phyloP scores from a whole-genome alignment of 2,797 vertebrate genomes.

The Ctenopoma kingsleyae region DNA sequence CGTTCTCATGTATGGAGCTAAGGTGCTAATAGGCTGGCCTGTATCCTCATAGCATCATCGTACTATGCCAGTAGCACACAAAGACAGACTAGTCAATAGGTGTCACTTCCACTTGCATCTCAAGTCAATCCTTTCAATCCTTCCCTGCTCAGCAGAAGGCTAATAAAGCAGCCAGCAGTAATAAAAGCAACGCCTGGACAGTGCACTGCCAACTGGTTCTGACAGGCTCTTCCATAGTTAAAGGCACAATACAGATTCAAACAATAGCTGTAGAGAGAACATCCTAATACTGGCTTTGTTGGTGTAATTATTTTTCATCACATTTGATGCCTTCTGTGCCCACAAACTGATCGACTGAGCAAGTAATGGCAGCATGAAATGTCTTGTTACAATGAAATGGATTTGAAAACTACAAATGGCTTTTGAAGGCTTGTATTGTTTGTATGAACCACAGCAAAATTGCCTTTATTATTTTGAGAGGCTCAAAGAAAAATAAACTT shows the following conservation, averaged over 20 bases:
- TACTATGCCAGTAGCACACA: slow-evolving; percentile 45
- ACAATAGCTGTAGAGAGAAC: slow-evolving; percentile 42
- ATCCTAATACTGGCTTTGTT: slow-evolving; percentile 43
- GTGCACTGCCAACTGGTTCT: slow-evolving; percentile 44
- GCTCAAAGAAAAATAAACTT: slow-evolving; percentile 48
- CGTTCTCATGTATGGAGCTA: slow-evolving; percentile 40
- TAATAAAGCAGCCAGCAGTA: slow-evolving; percentile 72
- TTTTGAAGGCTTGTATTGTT: slow-evolving; percentile 54
- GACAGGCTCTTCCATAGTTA: slow-evolving; percentile 52
- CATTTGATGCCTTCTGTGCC: slow-evolving; percentile 43
- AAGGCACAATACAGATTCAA: slow-evolving; percentile 38
- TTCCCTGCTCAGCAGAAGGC: slow-evolving; percentile 41
- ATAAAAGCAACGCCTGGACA: slow-evolving; percentile 53
- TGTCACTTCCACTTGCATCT: slow-evolving; percentile 58
- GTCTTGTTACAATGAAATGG: slow-evolving; percentile 34
- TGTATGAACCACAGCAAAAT: slow-evolving; percentile 35
- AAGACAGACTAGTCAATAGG: slow-evolving; percentile 65
- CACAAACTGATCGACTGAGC: slow-evolving; percentile 39
- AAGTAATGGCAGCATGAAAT: slow-evolving; percentile 17
- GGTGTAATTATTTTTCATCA: slow-evolving; percentile 49
- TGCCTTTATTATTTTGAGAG: slow-evolving; percentile 36
- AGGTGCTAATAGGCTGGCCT: slow-evolving; percentile 53
- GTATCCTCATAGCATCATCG: slow-evolving; percentile 40
- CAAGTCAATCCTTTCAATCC: slow-evolving; percentile 57
- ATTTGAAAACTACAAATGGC: slow-evolving; percentile 51